Evolutionary conservation across 2,113 vertebrate genomes (phyloP).

Genomic region (Syngnathus typhle): DNA sequence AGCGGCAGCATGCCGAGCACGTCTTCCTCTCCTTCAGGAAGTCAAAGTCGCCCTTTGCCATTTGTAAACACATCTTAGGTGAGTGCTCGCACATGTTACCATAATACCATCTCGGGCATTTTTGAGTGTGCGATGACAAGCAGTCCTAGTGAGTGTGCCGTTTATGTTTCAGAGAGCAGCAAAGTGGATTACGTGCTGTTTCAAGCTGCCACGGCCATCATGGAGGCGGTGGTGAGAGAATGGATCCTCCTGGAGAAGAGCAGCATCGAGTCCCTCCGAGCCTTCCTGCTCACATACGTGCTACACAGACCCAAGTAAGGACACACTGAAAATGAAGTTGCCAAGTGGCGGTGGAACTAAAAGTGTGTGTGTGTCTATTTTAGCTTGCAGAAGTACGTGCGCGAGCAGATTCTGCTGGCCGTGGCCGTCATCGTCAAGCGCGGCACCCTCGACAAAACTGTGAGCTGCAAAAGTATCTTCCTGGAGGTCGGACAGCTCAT

Average conservation of each 20-base stretch:
- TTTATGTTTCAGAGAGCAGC: slow-evolving; percentile 82
- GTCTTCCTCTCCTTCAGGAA: slow-evolving; percentile 98
- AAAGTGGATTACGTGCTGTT: slow-evolving; percentile 99
- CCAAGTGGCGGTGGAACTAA: neutral
- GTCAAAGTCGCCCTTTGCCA: slow-evolving; percentile 96
- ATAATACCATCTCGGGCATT: neutral
- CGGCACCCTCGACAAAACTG: slow-evolving; percentile 93
- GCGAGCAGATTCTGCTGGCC: slow-evolving; percentile 95
- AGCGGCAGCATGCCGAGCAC: slow-evolving; percentile 96
- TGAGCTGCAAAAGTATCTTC: slow-evolving; percentile 96
- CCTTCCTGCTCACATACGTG: slow-evolving; percentile 97
- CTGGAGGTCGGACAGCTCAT: slow-evolving; percentile 96
- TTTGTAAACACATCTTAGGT: slow-evolving; percentile 99
- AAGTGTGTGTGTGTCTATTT: neutral
- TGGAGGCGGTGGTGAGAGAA: slow-evolving; percentile 97
- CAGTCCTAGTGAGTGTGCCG: neutral
- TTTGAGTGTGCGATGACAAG: neutral
- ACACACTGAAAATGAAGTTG: neutral
- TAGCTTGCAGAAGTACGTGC: slow-evolving; percentile 95
- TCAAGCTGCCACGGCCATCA: slow-evolving; percentile 95
- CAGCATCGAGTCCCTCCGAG: slow-evolving; percentile 91
- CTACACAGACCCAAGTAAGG: slow-evolving; percentile 96
- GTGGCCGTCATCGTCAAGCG: slow-evolving; percentile 97
- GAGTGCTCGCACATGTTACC: slow-evolving; percentile 28
- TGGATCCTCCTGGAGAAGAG: slow-evolving; percentile 96